A percentile compares a stretch with the other conserved stretches of the same genome.
These are phyloP conservation scores for Epistrophella euchroma DNA, from an alignment of 2,888 invertebrate genomes.

Conservation along the genomic window DNA sequence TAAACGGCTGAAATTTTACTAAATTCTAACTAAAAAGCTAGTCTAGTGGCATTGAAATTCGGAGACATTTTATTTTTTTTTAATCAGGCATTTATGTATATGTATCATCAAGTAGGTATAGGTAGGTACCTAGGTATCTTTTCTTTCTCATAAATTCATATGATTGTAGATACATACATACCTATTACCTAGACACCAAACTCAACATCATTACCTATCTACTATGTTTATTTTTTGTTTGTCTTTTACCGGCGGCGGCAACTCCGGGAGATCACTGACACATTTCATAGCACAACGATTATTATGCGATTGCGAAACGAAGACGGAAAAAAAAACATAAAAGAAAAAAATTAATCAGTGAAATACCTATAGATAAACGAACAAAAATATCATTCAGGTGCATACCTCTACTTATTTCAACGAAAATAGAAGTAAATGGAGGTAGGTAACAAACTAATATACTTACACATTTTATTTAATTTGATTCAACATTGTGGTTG, in stretches of 20 bases:
- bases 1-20: too few species aligned
- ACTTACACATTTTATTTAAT: constrained; percentile 5
- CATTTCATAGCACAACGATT: constrained; percentile 46
- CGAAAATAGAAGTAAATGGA: constrained; percentile 40
- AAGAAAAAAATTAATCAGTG: constrained; percentile 45
- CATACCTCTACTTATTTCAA: constrained; percentile 8
- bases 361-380: constrained; percentile 32
- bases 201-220: not conserved
- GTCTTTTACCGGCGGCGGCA: constrained; percentile 4
- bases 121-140: too few species aligned
- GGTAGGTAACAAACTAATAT: not conserved
- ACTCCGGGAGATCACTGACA: constrained; percentile 60
- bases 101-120: too few species aligned
- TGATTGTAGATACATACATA: too few species aligned
- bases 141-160: not conserved
- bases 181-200: not conserved
- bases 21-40: too few species aligned
- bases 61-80: too few species aligned
- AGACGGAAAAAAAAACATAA: constrained; percentile 23
- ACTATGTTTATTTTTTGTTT: constrained; percentile 24
- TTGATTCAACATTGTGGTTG: not conserved
- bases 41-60: too few species aligned
- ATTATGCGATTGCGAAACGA: constrained; percentile 56
- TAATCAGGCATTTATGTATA: too few species aligned
- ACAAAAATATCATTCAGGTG: constrained; percentile 45